phyloP scores from a whole-genome alignment of 2,113 vertebrate species.

The Raphicerus campestris region DNA sequence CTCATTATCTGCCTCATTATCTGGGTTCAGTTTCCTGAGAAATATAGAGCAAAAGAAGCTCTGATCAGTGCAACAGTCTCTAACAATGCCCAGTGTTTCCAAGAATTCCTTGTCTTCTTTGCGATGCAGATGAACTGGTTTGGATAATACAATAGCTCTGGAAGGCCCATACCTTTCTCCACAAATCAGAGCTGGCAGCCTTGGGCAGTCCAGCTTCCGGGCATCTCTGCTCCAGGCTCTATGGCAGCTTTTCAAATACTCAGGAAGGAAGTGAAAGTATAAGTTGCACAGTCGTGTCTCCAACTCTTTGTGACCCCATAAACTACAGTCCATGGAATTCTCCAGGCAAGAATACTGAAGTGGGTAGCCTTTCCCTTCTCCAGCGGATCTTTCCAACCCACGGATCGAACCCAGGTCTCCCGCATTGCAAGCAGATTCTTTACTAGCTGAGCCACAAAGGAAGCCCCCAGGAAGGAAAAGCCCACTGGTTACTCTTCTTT shows the following conservation, averaged over 20 bases:
- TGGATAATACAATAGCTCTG: not conserved
- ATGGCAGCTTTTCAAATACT: not conserved
- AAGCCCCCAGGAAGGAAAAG: slow-evolving; percentile 1
- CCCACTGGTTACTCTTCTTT: not conserved
- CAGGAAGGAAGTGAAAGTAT: not conserved
- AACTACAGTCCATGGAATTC: not conserved
- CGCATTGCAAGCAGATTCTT: not conserved
- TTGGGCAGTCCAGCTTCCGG: not conserved
- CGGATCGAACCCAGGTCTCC: not conserved
- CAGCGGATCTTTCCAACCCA: not conserved
- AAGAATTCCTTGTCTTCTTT: too few relatives aligned
- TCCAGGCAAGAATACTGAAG: not conserved
- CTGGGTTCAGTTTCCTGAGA: too few relatives aligned
- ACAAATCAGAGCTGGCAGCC: not conserved
- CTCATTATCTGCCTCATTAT: too few relatives aligned
- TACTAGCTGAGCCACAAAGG: not conserved
- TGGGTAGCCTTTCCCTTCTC: not conserved
- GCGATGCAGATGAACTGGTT: not conserved
- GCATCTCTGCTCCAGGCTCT: not conserved
- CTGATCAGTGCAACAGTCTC: too few relatives aligned
- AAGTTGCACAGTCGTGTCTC: not conserved
- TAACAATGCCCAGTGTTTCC: too few relatives aligned
- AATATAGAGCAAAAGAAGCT: too few relatives aligned
- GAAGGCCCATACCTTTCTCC: not conserved
- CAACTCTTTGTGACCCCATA: not conserved